Percentiles rank a stretch among this genome's conserved stretches.
Evolutionary conservation across 2,888 invertebrate species (phyloP).

Genomic region (Perithous albicinctus): DNA sequence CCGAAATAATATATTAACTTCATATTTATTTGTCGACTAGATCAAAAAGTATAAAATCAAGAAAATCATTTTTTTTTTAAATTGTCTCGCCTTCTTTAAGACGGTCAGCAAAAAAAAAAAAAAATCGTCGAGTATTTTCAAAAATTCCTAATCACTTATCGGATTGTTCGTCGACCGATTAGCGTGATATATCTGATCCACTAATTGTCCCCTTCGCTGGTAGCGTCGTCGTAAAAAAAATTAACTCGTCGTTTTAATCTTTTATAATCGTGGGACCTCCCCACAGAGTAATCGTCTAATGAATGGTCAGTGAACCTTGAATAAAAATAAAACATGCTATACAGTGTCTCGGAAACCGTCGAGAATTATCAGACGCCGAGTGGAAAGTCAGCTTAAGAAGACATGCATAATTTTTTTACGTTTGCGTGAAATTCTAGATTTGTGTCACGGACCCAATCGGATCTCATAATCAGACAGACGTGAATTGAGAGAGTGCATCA

Average conservation of each 20-base stretch:
- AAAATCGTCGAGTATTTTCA: no score
- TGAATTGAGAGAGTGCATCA: no score
- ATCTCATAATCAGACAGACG: no score
- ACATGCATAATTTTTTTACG: neutral
- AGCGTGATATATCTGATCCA: neutral
- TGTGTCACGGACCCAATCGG: neutral
- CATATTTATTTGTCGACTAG: no score
- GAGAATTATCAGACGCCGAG: neutral
- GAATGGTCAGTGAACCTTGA: slow-evolving; percentile 2
- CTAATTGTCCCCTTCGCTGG: neutral
- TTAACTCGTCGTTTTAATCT: slow-evolving; percentile 21
- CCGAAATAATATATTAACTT: no score
- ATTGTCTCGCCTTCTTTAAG: neutral
- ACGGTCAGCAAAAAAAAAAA: neutral
- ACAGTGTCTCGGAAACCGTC: neutral
- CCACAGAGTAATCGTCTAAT: neutral
- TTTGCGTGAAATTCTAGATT: slow-evolving; percentile 29
- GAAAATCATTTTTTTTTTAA: no score
- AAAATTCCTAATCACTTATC: neutral
- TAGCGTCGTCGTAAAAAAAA: slow-evolving; percentile 12
- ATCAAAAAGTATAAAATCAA: no score
- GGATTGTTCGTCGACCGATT: neutral
- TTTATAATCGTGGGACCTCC: neutral
- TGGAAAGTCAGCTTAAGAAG: neutral
- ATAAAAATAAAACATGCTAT: slow-evolving; percentile 9